These are phyloP conservation scores for Tragelaphus strepsiceros DNA, from an alignment of 2,113 vertebrate genomes.

Conservation along the genomic window DNA sequence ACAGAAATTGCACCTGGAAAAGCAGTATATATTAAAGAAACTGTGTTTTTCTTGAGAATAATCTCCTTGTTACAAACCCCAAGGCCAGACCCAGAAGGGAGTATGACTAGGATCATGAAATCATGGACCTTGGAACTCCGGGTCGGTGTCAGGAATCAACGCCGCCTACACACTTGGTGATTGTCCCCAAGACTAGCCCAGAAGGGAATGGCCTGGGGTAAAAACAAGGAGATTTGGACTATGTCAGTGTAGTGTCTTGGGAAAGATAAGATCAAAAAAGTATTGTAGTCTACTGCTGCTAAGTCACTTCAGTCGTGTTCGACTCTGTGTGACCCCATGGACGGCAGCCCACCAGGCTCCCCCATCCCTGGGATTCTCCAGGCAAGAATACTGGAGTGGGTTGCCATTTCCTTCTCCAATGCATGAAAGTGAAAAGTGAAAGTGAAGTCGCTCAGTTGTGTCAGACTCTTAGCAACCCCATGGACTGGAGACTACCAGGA, in stretches of 20 bases:
- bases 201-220: background rate
- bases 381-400: too few species aligned
- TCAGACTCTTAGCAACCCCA: too few species aligned
- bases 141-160: accelerated
- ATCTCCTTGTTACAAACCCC: background rate
- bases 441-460: too few species aligned
- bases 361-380: too few species aligned
- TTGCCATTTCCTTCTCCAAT: too few species aligned
- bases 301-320: too few species aligned
- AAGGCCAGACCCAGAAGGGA: background rate
- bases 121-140: background rate
- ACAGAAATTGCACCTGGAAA: background rate
- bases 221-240: background rate
- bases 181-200: background rate
- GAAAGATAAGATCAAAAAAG: background rate
- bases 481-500: too few species aligned
- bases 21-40: background rate
- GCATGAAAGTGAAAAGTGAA: too few species aligned
- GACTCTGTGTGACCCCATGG: too few species aligned
- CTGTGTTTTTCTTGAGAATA: background rate
- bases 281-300: background rate
- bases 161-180: background rate
- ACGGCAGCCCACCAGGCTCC: too few species aligned
- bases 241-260: background rate
- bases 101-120: background rate